Percentiles rank a stretch among this genome's conserved stretches.
Evolutionary conservation across 2,888 invertebrate genomes (phyloP).

Genomic region (Apodemia mormo): DNA sequence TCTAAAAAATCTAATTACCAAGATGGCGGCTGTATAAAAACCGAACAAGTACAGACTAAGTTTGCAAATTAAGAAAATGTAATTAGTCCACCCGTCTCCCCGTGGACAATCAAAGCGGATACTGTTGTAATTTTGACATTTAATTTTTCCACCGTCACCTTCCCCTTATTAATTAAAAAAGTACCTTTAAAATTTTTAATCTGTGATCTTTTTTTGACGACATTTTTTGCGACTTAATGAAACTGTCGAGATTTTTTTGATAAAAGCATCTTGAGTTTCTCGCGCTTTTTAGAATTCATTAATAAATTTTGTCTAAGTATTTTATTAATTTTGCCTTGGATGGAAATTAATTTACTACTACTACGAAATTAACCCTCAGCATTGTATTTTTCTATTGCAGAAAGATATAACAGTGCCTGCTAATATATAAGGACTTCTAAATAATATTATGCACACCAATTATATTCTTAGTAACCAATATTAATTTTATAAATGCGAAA

Average conservation of each 20-base stretch:
- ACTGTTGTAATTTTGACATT: slow-evolving; percentile 18
- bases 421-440: too few species aligned
- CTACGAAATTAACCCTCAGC: too few species aligned
- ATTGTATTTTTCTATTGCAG: too few species aligned
- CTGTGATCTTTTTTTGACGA: slow-evolving; percentile 65
- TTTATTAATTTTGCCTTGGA: background rate
- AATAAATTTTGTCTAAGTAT: slow-evolving; percentile 10
- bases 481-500: too few species aligned
- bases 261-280: slow-evolving; percentile 11
- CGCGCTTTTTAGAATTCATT: slow-evolving; percentile 5
- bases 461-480: too few species aligned
- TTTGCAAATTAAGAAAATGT: slow-evolving; percentile 81
- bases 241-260: slow-evolving; percentile 65
- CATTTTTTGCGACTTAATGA: slow-evolving; percentile 70
- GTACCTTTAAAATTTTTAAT: slow-evolving; percentile 74
- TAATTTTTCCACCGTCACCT: slow-evolving; percentile 18
- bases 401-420: too few species aligned
- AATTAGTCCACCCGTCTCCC: slow-evolving; percentile 61
- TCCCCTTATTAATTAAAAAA: slow-evolving; percentile 51
- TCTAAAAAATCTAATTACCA: slow-evolving; percentile 16
- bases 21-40: slow-evolving; percentile 13
- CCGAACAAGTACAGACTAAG: slow-evolving; percentile 41
- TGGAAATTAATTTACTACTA: too few species aligned
- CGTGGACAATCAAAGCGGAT: slow-evolving; percentile 28
- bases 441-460: too few species aligned